phyloP scores from a whole-genome alignment of 2,113 vertebrate genomes.

The Burhinus oedicnemus region DNA sequence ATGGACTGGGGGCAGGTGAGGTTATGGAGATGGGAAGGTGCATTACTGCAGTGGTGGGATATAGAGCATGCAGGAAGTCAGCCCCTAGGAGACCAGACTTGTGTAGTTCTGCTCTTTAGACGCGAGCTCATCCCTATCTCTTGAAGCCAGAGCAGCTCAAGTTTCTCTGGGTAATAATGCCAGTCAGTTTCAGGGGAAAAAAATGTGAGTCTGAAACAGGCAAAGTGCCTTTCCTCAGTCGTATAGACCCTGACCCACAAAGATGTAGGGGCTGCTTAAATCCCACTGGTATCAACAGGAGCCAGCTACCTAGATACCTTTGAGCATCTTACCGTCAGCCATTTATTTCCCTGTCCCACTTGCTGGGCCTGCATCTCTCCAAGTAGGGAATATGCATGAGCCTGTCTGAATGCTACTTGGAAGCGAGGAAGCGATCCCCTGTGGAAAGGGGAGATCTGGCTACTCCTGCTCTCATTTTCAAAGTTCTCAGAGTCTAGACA shows the following conservation, averaged over 20 bases:
- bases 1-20: not conserved
- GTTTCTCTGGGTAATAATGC: not conserved
- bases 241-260: not conserved
- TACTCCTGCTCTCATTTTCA: not conserved
- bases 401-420: not conserved
- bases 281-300: not conserved
- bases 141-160: not conserved
- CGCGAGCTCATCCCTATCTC: no score
- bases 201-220: not conserved
- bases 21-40: not conserved
- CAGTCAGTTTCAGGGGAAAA: not conserved
- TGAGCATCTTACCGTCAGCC: not conserved
- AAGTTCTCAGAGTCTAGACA: not conserved
- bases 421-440: fast-evolving
- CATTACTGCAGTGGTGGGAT: not conserved
- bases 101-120: not conserved
- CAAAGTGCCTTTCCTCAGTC: not conserved
- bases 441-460: not conserved
- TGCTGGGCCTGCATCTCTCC: not conserved
- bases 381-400: not conserved
- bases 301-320: not conserved
- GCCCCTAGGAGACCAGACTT: not conserved
- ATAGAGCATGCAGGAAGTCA: not conserved
- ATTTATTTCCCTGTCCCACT: not conserved
- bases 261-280: not conserved